phyloP scores from a whole-genome alignment of 2,888 invertebrate species.

The Quadroppia sp. region DNA sequence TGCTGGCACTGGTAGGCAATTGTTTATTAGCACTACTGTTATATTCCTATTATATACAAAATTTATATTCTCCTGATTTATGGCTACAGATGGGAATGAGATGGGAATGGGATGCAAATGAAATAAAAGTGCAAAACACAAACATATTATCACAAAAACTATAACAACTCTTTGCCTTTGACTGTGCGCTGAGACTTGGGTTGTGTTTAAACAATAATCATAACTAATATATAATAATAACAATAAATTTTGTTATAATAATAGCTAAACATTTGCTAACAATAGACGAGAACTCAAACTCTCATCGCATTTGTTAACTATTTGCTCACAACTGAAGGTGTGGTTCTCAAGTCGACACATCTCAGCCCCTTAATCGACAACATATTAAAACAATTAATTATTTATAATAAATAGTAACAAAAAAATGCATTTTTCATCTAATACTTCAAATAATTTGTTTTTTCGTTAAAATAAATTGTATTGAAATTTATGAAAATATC shows the following conservation, averaged over 20 bases:
- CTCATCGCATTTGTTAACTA: neutral
- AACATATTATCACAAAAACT: neutral
- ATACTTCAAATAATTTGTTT: neutral
- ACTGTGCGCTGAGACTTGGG: neutral
- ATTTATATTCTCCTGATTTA: constrained; percentile 27
- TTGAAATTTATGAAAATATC: neutral
- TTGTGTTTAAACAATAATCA: constrained; percentile 4
- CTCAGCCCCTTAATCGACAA: constrained; percentile 12
- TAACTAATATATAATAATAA: constrained; percentile 25
- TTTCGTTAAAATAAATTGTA: neutral
- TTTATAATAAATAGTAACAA: neutral
- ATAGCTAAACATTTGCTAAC: constrained; percentile 3
- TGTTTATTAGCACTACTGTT: constrained; percentile 27
- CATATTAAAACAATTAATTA: constrained; percentile 9
- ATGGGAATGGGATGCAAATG: constrained; percentile 22
- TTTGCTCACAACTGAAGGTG: constrained; percentile 6
- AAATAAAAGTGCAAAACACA: neutral
- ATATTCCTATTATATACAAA: constrained; percentile 18
- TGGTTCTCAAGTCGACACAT: constrained; percentile 15
- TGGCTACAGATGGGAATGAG: constrained; percentile 29
- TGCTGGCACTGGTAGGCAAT: constrained; percentile 15
- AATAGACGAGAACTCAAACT: neutral
- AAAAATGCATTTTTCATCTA: neutral
- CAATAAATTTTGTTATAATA: constrained; percentile 12
- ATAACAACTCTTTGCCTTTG: neutral